Evolutionary conservation across 2,888 invertebrate species (phyloP).

Genomic region (Drosophila leonis): DNA sequence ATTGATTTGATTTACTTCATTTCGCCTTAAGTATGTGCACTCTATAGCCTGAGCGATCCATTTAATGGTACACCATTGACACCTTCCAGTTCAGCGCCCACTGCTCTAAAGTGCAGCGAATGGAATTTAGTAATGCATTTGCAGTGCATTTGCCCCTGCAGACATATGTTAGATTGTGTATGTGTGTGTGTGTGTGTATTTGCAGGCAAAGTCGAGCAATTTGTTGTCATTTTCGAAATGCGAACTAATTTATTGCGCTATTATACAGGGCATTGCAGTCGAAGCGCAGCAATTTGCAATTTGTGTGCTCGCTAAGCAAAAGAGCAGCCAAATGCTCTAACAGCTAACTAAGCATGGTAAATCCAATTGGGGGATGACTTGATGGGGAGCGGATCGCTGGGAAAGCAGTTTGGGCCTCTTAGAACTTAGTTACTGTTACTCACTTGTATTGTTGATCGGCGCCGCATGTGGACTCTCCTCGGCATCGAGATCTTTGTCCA

Average conservation of each 20-base stretch:
- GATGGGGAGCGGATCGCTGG: slow-evolving; percentile 26
- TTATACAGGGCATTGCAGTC: slow-evolving; percentile 73
- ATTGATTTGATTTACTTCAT: background rate
- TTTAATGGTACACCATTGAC: slow-evolving; percentile 50
- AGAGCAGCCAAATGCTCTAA: slow-evolving; percentile 44
- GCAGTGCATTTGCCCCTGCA: slow-evolving; percentile 39
- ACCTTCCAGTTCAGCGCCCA: slow-evolving; percentile 48
- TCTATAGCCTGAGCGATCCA: slow-evolving; percentile 9
- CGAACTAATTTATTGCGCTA: slow-evolving; percentile 78
- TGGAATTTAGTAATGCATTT: slow-evolving; percentile 47
- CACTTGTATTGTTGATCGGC: slow-evolving; percentile 94
- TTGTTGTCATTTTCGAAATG: slow-evolving; percentile 80
- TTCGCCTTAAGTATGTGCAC: background rate
- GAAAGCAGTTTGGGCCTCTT: slow-evolving; percentile 45
- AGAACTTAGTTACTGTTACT: slow-evolving; percentile 86
- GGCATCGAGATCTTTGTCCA: slow-evolving; percentile 90
- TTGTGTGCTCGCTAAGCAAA: slow-evolving; percentile 40
- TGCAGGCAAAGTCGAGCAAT: slow-evolving; percentile 59
- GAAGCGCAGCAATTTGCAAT: slow-evolving; percentile 75
- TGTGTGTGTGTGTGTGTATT: slow-evolving; percentile 13
- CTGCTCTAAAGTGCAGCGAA: slow-evolving; percentile 15
- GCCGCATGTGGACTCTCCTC: slow-evolving; percentile 87
- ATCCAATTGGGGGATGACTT: background rate
- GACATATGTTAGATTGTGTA: slow-evolving; percentile 12
- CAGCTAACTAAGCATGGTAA: slow-evolving; percentile 23